Base-by-base conservation (phyloP, 2,113 vertebrate species). In the Pedetes capensis region DNA sequence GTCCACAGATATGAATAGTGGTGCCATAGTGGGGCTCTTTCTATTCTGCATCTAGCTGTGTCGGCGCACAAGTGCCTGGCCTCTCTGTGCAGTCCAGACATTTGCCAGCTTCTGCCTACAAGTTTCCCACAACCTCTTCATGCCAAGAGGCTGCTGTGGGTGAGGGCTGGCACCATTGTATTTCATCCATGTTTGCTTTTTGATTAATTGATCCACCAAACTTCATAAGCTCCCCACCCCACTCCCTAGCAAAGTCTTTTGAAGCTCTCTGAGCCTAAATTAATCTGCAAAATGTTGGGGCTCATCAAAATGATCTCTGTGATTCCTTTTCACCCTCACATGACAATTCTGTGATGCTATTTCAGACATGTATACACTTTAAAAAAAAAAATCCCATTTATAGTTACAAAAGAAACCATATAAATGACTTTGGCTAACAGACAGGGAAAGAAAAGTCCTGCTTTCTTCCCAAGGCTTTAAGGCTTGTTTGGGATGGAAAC, bases 401-500 rank as follows among this genome's bases (percentile, higher is more conserved):
- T 5, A 79, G 2, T 71, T 95, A 84, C 23, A 81, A 80, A 84
- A 74, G 55, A 89, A 87, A 69, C 10, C 59, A 47, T 69, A 57
- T 39, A 44, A 68, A 75, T 64, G 47, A 9, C 22, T 14, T 75
- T 47, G 10, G 20, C 34, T 47, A 76, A 37, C 17, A 69, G 23
- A 59, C 4, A 88, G n/a, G 44, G 25, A 71, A 61, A n/a, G 69
- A 79, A 92, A 68, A 64, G 9, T 6, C 32, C 17, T 32, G 14
- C 18, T 94, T 75, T 92, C 61, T 92, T 55, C 47, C 57, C 27
- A 29, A 18, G 39, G 10, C 14, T 75, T 68, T 69, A 25, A 90
- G 51, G 34, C 25, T 93, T 59, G 61, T n/a, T 89, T 71, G 75
- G 34, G 53, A n/a, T 34, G 90, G 79, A 87, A 94, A 83, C 32